Percentiles rank a stretch among this genome's conserved stretches.
These are phyloP conservation scores for Thymelicus lineola DNA, from an alignment of 2,888 invertebrate species.

Conservation along the genomic window DNA sequence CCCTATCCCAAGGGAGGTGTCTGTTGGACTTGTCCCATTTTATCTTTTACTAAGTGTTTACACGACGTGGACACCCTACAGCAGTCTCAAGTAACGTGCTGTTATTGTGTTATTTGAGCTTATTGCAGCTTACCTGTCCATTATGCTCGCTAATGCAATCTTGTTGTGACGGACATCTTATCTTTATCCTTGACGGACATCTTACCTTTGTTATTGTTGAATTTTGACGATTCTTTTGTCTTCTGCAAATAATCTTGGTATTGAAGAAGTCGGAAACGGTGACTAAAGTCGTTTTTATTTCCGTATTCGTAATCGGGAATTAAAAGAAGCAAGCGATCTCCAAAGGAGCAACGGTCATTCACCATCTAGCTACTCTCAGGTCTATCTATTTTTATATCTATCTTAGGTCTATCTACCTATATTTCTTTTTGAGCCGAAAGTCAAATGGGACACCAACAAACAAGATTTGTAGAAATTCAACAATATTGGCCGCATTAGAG, in stretches of 20 bases:
- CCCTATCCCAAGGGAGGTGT: too few relatives aligned
- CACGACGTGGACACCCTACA: slow-evolving; percentile 36
- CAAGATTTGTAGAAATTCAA: too few relatives aligned
- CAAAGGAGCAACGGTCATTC: too few relatives aligned
- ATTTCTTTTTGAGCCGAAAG: too few relatives aligned
- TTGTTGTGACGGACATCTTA: slow-evolving; percentile 45
- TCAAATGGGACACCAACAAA: too few relatives aligned
- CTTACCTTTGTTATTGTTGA: slow-evolving; percentile 36
- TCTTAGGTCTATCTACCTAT: too few relatives aligned
- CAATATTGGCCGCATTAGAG: too few relatives aligned
- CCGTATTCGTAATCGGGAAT: slow-evolving; percentile 19
- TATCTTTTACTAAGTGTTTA: neutral
- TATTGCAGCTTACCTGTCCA: slow-evolving; percentile 53
- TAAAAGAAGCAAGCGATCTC: too few relatives aligned
- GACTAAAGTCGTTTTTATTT: slow-evolving; percentile 31
- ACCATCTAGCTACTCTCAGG: too few relatives aligned
- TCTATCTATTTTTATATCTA: too few relatives aligned
- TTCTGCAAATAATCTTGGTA: neutral
- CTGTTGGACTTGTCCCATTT: too few relatives aligned
- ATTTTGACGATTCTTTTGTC: slow-evolving; percentile 25
- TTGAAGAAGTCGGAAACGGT: slow-evolving; percentile 20
- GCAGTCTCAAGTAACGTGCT: slow-evolving; percentile 61
- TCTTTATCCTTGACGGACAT: slow-evolving; percentile 43
- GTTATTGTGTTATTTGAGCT: slow-evolving; percentile 51
- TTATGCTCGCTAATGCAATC: slow-evolving; percentile 48